Evolutionary conservation across 2,888 invertebrate genomes (phyloP).

Genomic region (Apotomis capreana): DNA sequence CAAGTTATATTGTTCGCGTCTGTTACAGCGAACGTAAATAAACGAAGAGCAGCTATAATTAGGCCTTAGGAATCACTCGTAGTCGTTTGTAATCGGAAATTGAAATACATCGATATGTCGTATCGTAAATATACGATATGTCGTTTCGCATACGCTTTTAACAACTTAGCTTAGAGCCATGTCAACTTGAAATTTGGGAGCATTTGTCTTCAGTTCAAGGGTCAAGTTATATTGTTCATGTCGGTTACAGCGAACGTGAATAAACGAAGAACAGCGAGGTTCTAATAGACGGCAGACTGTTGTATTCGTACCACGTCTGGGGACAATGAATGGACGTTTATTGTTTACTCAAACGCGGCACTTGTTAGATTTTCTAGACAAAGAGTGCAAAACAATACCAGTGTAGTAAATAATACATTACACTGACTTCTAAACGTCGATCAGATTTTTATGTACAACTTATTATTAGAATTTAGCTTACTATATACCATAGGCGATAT

Average conservation of each 20-base stretch:
- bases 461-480: too few species aligned
- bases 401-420: slow-evolving; percentile 10
- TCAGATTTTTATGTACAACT: too few species aligned
- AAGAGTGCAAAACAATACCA: slow-evolving; percentile 13
- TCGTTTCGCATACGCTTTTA: too few species aligned
- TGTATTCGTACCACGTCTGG: slow-evolving; percentile 30
- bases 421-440: not conserved
- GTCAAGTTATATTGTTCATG: slow-evolving; percentile 12
- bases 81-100: too few species aligned
- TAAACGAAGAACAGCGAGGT: slow-evolving; percentile 6
- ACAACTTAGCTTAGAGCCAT: too few species aligned
- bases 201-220: not conserved
- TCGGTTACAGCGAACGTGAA: slow-evolving; percentile 4
- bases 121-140: too few species aligned
- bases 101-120: too few species aligned
- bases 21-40: slow-evolving; percentile 9
- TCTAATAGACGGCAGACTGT: slow-evolving; percentile 24
- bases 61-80: too few species aligned
- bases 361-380: slow-evolving; percentile 24
- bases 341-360: slow-evolving; percentile 29
- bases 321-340: slow-evolving; percentile 29
- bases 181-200: too few species aligned
- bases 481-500: not conserved
- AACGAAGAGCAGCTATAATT: not conserved
- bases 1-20: slow-evolving; percentile 9